Percentiles rank a stretch among this genome's conserved stretches.
These are phyloP conservation scores for Helicoverpa armigera DNA, from an alignment of 1,140 invertebrate species.

Conservation along the genomic window DNA sequence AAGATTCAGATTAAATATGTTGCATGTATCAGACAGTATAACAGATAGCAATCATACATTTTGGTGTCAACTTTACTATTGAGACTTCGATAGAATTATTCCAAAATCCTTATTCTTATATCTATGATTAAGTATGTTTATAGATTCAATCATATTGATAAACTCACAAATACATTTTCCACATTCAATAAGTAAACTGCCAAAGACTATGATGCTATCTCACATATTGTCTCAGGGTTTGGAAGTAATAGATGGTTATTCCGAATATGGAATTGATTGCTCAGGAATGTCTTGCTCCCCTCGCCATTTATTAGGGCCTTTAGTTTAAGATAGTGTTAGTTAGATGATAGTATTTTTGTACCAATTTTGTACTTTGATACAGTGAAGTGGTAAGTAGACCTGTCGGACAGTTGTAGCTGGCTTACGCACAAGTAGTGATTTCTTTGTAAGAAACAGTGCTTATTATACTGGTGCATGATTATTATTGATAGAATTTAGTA, in stretches of 20 bases:
- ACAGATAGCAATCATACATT: background rate
- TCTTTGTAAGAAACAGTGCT: background rate
- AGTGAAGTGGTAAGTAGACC: background rate
- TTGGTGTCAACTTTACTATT: background rate
- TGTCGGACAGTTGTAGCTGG: background rate
- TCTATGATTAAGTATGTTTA: no score
- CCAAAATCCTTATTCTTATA: no score
- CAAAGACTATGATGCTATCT: background rate
- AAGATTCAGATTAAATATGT: background rate
- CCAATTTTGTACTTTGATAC: conserved; percentile 25
- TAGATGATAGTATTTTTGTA: conserved; percentile 17
- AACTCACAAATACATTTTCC: no score
- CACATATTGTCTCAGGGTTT: background rate
- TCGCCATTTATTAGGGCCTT: background rate
- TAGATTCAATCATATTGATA: no score
- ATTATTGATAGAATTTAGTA: background rate
- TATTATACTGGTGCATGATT: background rate
- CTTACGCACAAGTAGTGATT: background rate
- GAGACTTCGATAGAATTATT: no score
- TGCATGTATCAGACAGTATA: background rate
- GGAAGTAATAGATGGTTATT: background rate
- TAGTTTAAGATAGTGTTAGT: background rate
- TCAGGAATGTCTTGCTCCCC: background rate
- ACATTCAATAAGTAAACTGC: no score
- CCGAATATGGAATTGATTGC: background rate